Base-by-base conservation (phyloP, 2,797 vertebrate genomes). In the Australoheros facetus region DNA sequence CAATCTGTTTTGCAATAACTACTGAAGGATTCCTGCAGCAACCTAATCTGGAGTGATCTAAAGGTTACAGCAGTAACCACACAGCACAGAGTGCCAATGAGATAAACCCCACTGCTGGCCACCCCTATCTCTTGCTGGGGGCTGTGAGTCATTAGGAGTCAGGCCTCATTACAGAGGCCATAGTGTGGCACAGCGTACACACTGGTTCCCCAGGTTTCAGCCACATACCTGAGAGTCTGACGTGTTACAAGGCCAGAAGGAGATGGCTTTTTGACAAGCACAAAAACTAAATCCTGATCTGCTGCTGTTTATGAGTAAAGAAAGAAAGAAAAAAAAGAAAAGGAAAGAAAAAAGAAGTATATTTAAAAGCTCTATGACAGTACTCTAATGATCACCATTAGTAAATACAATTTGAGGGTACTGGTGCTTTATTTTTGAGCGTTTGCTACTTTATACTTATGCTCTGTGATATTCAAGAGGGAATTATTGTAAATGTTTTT, bases 51-150 rank as follows among this genome's bases (percentile, higher is more conserved):
- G 77, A 90, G 82, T 88, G 90, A 93, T 93, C 86, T 89, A 92
- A 91, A 92, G 90, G 91, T 93, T 91, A 90, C 89, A 89, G 87
- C 91, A 93, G 90, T 91, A 88, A 86, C 90, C 76, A 79, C 64
- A 32, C 78, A 82, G 91, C 77, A 89, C 78, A 84, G 87, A 88
- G 87, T 85, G 83, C 58, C 86, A 88, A 84, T 85, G 88, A 91
- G 88, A 88, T 82, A 85, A 90, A 83, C 77, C 82, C 83, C 66
- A 70, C 62, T 48, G 84, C 84, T 85, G 89, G 88, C 82, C 81
- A 70, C 81, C 77, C 54, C 85, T 81, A 81, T 84, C 86, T 83
- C 87, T 89, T 82, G 77, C 82, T 85, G 74, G 78, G 75, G 85
- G 79, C 76, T 75, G 69, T 34, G 81, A 88, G 90, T 94, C 88